Evolutionary conservation across 2,797 vertebrate species (phyloP), one percentile per base, ranked within the genome.

Genomic region (Macroramphosus scolopax): DNA sequence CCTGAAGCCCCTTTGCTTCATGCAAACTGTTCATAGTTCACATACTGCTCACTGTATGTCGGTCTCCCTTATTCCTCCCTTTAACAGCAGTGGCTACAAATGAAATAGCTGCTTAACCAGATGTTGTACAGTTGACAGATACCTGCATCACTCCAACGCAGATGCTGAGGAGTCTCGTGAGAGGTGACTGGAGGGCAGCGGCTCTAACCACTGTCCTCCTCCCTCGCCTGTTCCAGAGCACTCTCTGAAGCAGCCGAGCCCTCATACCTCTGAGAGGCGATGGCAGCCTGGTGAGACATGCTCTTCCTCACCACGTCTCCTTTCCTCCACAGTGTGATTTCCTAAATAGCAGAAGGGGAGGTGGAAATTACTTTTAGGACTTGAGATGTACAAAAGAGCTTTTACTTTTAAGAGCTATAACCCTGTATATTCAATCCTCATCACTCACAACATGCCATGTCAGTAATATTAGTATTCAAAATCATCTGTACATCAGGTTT

Each of bases 311-410:
- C 91, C 1, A 98, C 93, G 86, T 98, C 96, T 1, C 94, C 94
- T 86, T 98, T 98, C 76, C 96, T 88, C 96, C 96, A 98, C 53
- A 98, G 87, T 31, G 95, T 94, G 78, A 97, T 94, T 87, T 98
- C 95, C 95, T 98, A n/a, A n/a, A n/a, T n/a, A n/a, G 89, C 28
- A 68, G 50, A n/a, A n/a, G n/a, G n/a, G n/a, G n/a, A n/a, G n/a
- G n/a, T n/a, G n/a, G n/a, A n/a, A n/a, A n/a, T n/a, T n/a, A n/a
- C n/a, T n/a, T n/a, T n/a, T n/a, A n/a, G n/a, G n/a, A n/a, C n/a
- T n/a, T n/a, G n/a, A n/a, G n/a, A n/a, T n/a, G n/a, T n/a, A n/a
- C n/a, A n/a, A n/a, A n/a, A n/a, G n/a, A n/a, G n/a, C n/a, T n/a
- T n/a, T n/a, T n/a, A n/a, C n/a, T n/a, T n/a, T n/a, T n/a, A n/a